Base-by-base conservation (phyloP, 2,797 vertebrate genomes). In the Paratrypauchen microcephalus region DNA sequence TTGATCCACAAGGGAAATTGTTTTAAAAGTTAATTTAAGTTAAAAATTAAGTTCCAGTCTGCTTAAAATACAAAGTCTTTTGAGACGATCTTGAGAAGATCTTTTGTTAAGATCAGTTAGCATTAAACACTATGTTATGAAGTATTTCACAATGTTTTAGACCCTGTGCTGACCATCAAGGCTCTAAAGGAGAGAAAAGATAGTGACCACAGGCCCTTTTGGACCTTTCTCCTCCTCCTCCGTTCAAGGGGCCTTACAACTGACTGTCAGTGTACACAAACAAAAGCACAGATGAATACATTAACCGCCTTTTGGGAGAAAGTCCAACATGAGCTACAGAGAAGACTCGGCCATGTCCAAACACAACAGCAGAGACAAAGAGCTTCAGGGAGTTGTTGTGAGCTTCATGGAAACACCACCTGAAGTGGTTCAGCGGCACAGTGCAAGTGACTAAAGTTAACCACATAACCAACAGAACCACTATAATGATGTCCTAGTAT, bases 271-370 rank as follows among this genome's bases (percentile, higher is more conserved):
- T 81, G 82, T 86, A 73, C 74, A 72, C 82, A 78, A 73, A 91
- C 89, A 90, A 89, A 90, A 80, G 83, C 72, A 62, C 75, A 74
- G 77, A 89, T 89, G 91, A 92, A 93, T 92, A 89, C 83, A 91
- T 91, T 86, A 89, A 76, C 74, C 4, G 68, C 73, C 77, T 87
- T 80, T 82, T 84, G 83, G 86, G 70, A 66, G 70, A 41, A 30
- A 86, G 79, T 85, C 70, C 41, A 36, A 65, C 59, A 45, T 1
- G 41, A 71, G 60, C 15, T 41, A 21, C 24, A 54, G 5, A 68
- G 41, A 70, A 68, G 65, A 41, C 52, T 18, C 8, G 32, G 30
- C 69, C 16, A 15, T 62, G 60, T 28, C 63, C 24, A 41, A n/a
- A 72, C 21, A 54, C 50, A 65, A 62, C 18, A 60, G 18, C 9